Evolutionary conservation across 2,888 invertebrate species (phyloP).

Genomic region (Metellina segmentata): DNA sequence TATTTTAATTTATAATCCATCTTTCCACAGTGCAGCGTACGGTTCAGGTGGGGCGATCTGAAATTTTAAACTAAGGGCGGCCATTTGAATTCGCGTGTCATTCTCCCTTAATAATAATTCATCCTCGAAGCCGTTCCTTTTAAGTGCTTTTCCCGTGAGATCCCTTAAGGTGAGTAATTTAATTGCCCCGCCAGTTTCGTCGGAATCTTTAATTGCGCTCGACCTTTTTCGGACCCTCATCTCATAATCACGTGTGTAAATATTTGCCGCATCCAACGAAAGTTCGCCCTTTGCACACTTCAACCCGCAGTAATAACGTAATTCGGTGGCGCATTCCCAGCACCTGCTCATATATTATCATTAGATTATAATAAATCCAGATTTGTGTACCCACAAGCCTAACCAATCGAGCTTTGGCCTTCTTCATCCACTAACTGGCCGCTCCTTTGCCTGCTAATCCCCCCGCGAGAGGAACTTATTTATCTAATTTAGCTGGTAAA

Average conservation of each 20-base stretch:
- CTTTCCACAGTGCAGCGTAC: no score
- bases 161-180: slow-evolving; percentile 26
- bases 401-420: slow-evolving; percentile 33
- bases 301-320: slow-evolving; percentile 53
- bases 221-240: slow-evolving; percentile 58
- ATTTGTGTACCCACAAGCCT: slow-evolving; percentile 43
- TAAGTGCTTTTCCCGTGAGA: not conserved
- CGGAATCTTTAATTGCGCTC: slow-evolving; percentile 64
- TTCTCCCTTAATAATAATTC: not conserved
- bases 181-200: slow-evolving; percentile 37
- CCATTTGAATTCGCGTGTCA: no score
- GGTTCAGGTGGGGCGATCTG: no score
- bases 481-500: not conserved
- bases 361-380: slow-evolving; percentile 65
- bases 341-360: slow-evolving; percentile 69
- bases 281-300: slow-evolving; percentile 44
- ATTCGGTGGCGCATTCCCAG: slow-evolving; percentile 45
- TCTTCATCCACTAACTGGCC: slow-evolving; percentile 19
- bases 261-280: slow-evolving; percentile 40
- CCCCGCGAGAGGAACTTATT: not conserved
- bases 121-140: not conserved
- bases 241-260: slow-evolving; percentile 46
- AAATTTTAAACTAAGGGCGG: no score
- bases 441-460: not conserved
- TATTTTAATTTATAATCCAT: no score